Evolutionary conservation across 2,797 vertebrate genomes (phyloP).

Genomic region (Tachyglossus aculeatus): DNA sequence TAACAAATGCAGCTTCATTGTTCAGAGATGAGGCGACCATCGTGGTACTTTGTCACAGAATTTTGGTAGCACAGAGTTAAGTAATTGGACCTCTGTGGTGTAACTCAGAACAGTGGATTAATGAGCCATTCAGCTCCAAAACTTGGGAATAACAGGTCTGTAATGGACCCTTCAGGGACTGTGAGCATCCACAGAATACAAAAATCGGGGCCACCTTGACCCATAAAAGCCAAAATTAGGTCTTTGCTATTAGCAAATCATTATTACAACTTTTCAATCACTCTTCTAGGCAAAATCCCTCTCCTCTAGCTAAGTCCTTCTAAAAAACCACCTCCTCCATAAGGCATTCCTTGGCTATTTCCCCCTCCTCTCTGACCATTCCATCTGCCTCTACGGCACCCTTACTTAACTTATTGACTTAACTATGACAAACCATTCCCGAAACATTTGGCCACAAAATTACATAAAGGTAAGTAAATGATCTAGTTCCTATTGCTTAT

Average conservation of each 20-base stretch:
- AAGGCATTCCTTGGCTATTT: too few species aligned
- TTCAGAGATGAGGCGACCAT: constrained; percentile 38
- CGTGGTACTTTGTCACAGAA: constrained; percentile 56
- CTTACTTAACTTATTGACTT: too few species aligned
- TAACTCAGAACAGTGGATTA: constrained; percentile 58
- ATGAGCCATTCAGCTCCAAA: constrained; percentile 66
- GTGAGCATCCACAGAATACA: constrained; percentile 54
- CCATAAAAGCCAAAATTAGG: constrained; percentile 31
- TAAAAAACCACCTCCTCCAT: too few species aligned
- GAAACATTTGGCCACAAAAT: constrained; percentile 47
- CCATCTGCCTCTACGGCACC: too few species aligned
- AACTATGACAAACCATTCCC: constrained; percentile 64
- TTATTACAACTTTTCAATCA: constrained; percentile 59
- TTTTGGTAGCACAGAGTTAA: constrained; percentile 67
- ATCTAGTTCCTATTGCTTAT: too few species aligned
- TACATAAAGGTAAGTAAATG: too few species aligned
- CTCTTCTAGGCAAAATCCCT: too few species aligned
- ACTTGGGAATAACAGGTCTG: constrained; percentile 66
- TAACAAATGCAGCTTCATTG: constrained; percentile 68
- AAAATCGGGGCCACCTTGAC: constrained; percentile 54
- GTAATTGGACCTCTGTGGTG: constrained; percentile 51
- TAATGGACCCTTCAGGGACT: constrained; percentile 50
- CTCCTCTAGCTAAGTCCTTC: too few species aligned
- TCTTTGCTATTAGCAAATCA: constrained; percentile 43
- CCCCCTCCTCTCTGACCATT: too few species aligned